Conservation (phyloP, 2,888 invertebrate species). For the Periphyllus acericola region DNA sequence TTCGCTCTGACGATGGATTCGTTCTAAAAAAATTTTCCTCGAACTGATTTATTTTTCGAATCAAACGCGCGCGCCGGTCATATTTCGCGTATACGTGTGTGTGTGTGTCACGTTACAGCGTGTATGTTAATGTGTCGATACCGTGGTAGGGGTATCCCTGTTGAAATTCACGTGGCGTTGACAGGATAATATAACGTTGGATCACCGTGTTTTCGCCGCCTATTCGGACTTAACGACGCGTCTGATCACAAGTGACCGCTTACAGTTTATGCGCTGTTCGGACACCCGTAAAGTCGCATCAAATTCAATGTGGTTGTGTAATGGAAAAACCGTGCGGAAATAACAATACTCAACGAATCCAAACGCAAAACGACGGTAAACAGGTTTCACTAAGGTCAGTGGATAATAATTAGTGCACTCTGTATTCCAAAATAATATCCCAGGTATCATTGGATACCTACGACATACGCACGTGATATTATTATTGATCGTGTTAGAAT, state of each 20-base stretch:
- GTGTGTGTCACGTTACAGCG: too few relatives aligned
- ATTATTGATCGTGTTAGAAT: neutral
- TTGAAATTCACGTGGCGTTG: neutral
- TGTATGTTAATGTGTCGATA: neutral
- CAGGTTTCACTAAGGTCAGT: conserved; percentile 21
- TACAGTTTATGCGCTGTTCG: neutral
- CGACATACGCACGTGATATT: neutral
- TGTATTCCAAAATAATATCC: neutral
- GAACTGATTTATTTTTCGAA: too few relatives aligned
- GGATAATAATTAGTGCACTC: neutral
- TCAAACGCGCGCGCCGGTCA: too few relatives aligned
- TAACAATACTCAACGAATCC: neutral
- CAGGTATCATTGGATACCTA: neutral
- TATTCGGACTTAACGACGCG: neutral
- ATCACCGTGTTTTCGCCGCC: neutral
- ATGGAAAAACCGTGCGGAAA: conserved; percentile 30
- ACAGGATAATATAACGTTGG: neutral
- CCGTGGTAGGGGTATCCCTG: conserved; percentile 18
- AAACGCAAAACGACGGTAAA: neutral
- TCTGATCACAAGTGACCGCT: neutral
- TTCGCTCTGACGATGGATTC: too few relatives aligned
- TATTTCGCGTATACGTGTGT: too few relatives aligned
- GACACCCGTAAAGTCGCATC: neutral
- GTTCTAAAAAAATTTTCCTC: too few relatives aligned
- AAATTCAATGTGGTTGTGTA: neutral